Evolutionary conservation across 2,888 invertebrate genomes (phyloP).

Genomic region (Eupithecia insigniata): DNA sequence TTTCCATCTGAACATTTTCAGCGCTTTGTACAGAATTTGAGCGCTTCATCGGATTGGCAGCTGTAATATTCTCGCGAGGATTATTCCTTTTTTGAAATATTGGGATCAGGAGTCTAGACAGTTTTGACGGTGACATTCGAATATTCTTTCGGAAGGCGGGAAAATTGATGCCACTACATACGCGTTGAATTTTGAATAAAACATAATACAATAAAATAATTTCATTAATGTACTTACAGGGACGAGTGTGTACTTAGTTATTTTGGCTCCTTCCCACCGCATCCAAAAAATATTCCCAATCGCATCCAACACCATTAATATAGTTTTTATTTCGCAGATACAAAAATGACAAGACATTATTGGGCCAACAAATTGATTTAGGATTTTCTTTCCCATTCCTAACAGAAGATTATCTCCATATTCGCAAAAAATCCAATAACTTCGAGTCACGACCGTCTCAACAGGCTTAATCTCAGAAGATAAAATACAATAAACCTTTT

Average conservation of each 20-base stretch:
- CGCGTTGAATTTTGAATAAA: not conserved
- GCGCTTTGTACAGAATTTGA: slow-evolving; percentile 13
- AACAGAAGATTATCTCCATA: slow-evolving; percentile 11
- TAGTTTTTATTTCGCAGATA: not conserved
- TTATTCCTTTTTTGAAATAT: slow-evolving; percentile 24
- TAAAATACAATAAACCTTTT: slow-evolving; percentile 13
- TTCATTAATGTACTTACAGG: not conserved
- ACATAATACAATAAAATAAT: too few species aligned
- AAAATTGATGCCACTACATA: slow-evolving; percentile 5
- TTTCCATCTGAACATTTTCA: slow-evolving; percentile 15
- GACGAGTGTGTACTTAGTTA: too few species aligned
- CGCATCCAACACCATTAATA: too few species aligned
- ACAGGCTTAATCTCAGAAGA: slow-evolving; percentile 16
- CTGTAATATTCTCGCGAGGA: not conserved
- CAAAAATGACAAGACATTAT: not conserved
- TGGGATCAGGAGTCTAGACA: slow-evolving; percentile 19
- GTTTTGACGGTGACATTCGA: slow-evolving; percentile 29
- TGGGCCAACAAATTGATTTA: not conserved
- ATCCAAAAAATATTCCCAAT: too few species aligned
- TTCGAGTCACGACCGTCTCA: not conserved
- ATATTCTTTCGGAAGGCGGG: slow-evolving; percentile 17
- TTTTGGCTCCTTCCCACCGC: too few species aligned
- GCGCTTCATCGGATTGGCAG: slow-evolving; percentile 16
- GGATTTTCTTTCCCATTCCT: slow-evolving; percentile 8
- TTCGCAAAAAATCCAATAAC: slow-evolving; percentile 7